Evolutionary conservation across 1,140 invertebrate species (phyloP).

Genomic region (Macrosteles quadrilineatus): DNA sequence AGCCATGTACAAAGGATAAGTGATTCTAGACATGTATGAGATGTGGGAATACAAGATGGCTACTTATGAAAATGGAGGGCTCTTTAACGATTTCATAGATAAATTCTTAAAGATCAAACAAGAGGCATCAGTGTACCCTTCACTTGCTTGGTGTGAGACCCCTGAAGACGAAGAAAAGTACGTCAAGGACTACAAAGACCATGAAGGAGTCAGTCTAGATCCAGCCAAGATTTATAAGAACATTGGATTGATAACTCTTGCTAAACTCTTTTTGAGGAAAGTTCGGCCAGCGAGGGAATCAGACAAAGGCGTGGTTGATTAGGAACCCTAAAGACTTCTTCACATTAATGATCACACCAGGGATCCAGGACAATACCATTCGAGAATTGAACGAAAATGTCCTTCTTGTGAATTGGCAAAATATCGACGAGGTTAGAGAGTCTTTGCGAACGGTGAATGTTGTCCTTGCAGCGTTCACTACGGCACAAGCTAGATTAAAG

Average conservation of each 20-base stretch:
- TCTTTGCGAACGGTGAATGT: too few relatives aligned
- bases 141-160: slow-evolving; percentile 40
- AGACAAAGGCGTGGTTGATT: too few relatives aligned
- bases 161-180: slow-evolving; percentile 44
- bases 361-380: too few relatives aligned
- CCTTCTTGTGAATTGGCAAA: too few relatives aligned
- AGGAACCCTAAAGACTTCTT: too few relatives aligned
- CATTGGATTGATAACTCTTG: slow-evolving; percentile 45
- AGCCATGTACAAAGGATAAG: slow-evolving; percentile 47
- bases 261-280: slow-evolving; percentile 47
- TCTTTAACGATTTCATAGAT: slow-evolving; percentile 46
- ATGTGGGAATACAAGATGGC: slow-evolving; percentile 48
- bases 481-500: too few relatives aligned
- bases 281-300: too few relatives aligned
- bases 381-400: too few relatives aligned
- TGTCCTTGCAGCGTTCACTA: too few relatives aligned
- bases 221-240: slow-evolving; percentile 46
- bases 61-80: slow-evolving; percentile 37
- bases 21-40: slow-evolving; percentile 47
- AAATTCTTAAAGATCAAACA: slow-evolving; percentile 49
- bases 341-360: too few relatives aligned
- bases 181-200: slow-evolving; percentile 43
- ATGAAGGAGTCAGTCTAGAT: slow-evolving; percentile 49
- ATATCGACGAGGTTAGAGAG: too few relatives aligned
- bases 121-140: slow-evolving; percentile 45